A percentile compares a stretch with the other conserved stretches of the same genome.
These are phyloP conservation scores for Isichthys henryi DNA, from an alignment of 2,113 vertebrate species.

Conservation along the genomic window DNA sequence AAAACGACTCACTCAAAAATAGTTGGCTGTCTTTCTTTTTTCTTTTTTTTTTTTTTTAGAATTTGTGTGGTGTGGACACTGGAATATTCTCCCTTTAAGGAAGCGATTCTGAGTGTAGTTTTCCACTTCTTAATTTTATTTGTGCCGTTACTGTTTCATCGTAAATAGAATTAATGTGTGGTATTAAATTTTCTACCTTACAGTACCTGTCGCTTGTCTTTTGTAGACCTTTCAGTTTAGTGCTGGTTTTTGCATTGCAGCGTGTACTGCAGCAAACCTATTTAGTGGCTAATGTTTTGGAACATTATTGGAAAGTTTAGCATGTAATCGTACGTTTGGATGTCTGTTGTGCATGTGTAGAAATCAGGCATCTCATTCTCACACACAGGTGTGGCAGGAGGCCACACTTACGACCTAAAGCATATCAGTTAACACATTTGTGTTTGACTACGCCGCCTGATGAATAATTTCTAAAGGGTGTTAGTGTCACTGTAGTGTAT, in stretches of 20 bases:
- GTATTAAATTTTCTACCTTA: neutral
- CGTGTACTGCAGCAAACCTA: neutral
- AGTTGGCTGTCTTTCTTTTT: neutral
- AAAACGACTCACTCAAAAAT: conserved; percentile 12
- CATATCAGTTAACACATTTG: conserved; percentile 45
- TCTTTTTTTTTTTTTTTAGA: neutral
- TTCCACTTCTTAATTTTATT: neutral
- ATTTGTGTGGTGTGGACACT: neutral
- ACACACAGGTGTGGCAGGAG: conserved; percentile 41
- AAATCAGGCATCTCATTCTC: conserved; percentile 44
- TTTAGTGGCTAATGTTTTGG: neutral
- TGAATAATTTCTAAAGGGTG: conserved; percentile 48
- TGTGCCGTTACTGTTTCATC: neutral
- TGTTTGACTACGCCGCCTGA: conserved; percentile 46
- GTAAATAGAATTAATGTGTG: neutral
- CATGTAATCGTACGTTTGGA: conserved; percentile 8
- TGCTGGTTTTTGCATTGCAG: neutral
- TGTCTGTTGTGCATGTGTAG: conserved; percentile 36
- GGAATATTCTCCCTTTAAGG: neutral
- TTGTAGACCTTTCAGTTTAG: neutral
- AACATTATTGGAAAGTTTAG: neutral
- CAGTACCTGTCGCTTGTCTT: neutral
- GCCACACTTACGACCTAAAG: conserved; percentile 36
- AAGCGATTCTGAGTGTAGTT: neutral
- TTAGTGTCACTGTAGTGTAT: conserved; percentile 56